Evolutionary conservation across 2,888 invertebrate genomes (phyloP), one percentile per base, ranked within the genome.

Genomic region (Heliconius hortense): DNA sequence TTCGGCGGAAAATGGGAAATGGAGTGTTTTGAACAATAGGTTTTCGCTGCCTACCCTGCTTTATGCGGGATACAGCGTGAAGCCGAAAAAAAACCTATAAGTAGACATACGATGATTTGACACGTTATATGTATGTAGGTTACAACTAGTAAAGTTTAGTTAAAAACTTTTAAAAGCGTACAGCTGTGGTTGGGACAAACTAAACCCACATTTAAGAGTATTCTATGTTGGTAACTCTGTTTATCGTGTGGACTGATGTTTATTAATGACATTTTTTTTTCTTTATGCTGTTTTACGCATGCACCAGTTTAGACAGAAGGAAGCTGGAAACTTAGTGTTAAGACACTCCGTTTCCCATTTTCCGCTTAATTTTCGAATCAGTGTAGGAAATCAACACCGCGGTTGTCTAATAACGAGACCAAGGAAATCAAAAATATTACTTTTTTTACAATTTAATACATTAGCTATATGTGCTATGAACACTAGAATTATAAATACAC

Each of bases 91-190:
- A 31, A 31, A 53, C 7, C 4, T 13, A 60, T 26, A 15, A 2
- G 26, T 11, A 21, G n/a, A 35, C 13, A 13, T 64, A 66, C 10
- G 39, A 4, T 35, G 64, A 8, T 8, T 31, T 64, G 13, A n/a
- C n/a, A 39, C 35, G 35, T 13, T 10, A 35, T n/a, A 13, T 60
- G 24, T n/a, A n/a, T 60, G 5, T 60, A 60, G 60, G 24, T 4
- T 39, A 24, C 7, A 64, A 8, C 39, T 24, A 13, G 15, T n/a
- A 24, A 39, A 64, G 39, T 39, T 63, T 63, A 1, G 21, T 63
- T 64, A 39, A 31, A 64, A 64, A 64, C 66, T 66, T 66, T 66
- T 66, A 66, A 66, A 66, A 66, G 66, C 66, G 13, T 39, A n/a
- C 64, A 35, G 35, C 35, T 39, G 39, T 64, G 66, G 66, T 66